Evolutionary conservation across 2,888 invertebrate species (phyloP).

Genomic region (Ypsolopha sequella): DNA sequence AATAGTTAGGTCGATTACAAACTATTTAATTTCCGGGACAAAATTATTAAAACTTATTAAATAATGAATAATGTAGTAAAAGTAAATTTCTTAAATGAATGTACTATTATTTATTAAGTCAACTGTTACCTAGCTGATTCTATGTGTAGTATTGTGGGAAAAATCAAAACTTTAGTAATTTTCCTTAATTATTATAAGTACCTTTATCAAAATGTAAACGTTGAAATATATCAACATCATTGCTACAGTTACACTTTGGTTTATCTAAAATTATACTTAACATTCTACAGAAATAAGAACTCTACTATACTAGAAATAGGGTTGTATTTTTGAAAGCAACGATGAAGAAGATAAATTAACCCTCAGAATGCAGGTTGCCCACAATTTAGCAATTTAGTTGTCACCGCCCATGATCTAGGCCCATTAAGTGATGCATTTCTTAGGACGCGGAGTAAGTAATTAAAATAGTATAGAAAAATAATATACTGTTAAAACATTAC

Average conservation of each 20-base stretch:
- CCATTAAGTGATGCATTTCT: constrained; percentile 26
- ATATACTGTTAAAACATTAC: background rate
- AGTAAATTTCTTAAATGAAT: no score
- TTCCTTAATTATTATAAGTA: no score
- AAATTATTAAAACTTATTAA: no score
- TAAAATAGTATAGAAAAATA: constrained; percentile 27
- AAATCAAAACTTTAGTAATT: no score
- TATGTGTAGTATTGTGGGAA: no score
- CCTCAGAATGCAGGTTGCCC: background rate
- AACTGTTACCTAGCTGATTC: no score
- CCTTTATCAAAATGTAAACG: background rate
- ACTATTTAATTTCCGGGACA: no score
- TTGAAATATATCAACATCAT: background rate
- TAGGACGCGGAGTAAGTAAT: constrained; percentile 30
- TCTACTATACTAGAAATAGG: background rate
- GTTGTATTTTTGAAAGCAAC: background rate
- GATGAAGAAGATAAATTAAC: background rate
- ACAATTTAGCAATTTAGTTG: constrained; percentile 3
- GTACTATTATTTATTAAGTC: no score
- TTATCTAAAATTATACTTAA: background rate
- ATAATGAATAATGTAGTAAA: no score
- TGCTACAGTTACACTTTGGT: background rate
- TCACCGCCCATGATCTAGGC: constrained; percentile 1
- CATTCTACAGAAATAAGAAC: background rate
- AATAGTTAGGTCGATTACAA: no score